phyloP scores from a whole-genome alignment of 2,797 vertebrate species.

The Gobionotothen gibberifrons region DNA sequence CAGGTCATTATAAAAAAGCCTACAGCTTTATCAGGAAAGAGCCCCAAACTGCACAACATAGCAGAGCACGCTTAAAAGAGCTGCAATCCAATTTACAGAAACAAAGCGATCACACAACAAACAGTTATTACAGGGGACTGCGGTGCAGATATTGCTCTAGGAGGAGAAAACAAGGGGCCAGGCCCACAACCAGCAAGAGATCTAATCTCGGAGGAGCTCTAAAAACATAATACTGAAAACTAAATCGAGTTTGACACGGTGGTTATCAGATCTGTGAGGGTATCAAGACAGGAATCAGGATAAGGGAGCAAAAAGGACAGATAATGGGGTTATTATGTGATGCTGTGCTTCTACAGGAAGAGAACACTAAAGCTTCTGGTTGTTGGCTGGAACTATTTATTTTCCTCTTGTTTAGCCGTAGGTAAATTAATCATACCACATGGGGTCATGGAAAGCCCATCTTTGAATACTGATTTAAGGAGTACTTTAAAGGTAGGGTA shows the following conservation, averaged over 20 bases:
- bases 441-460: neutral
- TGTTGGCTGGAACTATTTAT: constrained; percentile 32
- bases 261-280: constrained; percentile 64
- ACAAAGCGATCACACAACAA: constrained; percentile 33
- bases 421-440: constrained; percentile 28
- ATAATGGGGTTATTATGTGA: constrained; percentile 55
- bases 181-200: constrained; percentile 34
- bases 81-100: constrained; percentile 55
- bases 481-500: neutral
- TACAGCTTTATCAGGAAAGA: constrained; percentile 63
- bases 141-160: constrained; percentile 18
- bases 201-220: constrained; percentile 45
- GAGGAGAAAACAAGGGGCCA: constrained; percentile 34
- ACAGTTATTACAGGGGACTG: constrained; percentile 24
- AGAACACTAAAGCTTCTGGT: constrained; percentile 32
- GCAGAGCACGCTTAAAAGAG: constrained; percentile 38
- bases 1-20: constrained; percentile 72
- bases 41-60: constrained; percentile 32
- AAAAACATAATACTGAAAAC: constrained; percentile 50
- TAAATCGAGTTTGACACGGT: constrained; percentile 56
- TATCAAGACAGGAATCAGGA: constrained; percentile 51
- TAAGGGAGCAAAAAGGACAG: constrained; percentile 45
- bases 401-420: constrained; percentile 6
- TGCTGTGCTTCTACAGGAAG: constrained; percentile 26
- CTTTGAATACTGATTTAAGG: constrained; percentile 3